These are phyloP conservation scores for Leptoteleia sp. DNA, from an alignment of 1,140 invertebrate genomes.

Conservation along the genomic window DNA sequence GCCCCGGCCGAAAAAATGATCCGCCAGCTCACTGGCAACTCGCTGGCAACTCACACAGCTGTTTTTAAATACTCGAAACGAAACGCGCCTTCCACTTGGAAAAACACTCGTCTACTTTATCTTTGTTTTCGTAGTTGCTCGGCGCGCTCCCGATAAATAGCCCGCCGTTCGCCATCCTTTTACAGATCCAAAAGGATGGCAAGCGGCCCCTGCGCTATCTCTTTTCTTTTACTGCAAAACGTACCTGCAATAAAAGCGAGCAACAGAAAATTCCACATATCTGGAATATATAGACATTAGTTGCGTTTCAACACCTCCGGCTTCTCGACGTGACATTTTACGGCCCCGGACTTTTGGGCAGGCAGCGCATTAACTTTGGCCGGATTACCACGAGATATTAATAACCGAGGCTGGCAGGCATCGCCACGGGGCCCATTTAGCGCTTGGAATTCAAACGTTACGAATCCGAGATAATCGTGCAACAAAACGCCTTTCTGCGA, in stretches of 20 bases:
- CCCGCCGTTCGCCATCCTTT: not conserved
- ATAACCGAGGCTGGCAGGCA: too few species aligned
- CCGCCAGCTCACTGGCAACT: slow-evolving; percentile 17
- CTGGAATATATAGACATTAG: slow-evolving; percentile 6
- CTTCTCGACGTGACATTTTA: too few species aligned
- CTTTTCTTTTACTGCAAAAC: slow-evolving; percentile 15
- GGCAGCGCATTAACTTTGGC: too few species aligned
- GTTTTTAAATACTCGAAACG: slow-evolving; percentile 39
- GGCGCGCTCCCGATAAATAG: slow-evolving; percentile 11
- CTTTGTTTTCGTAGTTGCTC: slow-evolving; percentile 25
- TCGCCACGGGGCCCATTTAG: too few species aligned
- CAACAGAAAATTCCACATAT: slow-evolving; percentile 39
- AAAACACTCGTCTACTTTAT: slow-evolving; percentile 32
- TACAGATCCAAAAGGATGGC: too few species aligned
- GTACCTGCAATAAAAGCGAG: slow-evolving; percentile 28
- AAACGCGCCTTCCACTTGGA: slow-evolving; percentile 32
- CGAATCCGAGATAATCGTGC: too few species aligned
- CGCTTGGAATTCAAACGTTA: too few species aligned
- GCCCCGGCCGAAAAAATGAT: slow-evolving; percentile 21
- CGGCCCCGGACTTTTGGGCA: too few species aligned
- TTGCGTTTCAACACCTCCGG: slow-evolving; percentile 48
- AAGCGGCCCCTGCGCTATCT: not conserved
- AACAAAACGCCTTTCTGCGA: too few species aligned
- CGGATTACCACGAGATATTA: too few species aligned
- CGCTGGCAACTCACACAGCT: slow-evolving; percentile 35